A percentile compares a stretch with the other conserved stretches of the same genome.
Evolutionary conservation across 2,888 invertebrate species (phyloP).

Genomic region (Phalangium opilio): DNA sequence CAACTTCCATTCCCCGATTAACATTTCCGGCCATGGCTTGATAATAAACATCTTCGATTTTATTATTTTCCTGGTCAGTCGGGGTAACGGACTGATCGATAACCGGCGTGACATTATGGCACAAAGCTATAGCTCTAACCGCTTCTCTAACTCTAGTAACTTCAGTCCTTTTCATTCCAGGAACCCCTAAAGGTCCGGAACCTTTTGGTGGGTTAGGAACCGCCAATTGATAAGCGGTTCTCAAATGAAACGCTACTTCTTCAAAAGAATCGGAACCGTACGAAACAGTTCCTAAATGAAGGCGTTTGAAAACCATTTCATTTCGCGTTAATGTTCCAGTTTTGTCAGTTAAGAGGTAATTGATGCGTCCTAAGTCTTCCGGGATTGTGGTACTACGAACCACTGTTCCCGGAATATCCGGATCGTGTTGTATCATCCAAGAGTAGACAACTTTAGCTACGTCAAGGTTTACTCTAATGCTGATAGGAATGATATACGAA

Average conservation of each 20-base stretch:
- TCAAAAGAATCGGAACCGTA: constrained; percentile 74
- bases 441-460: constrained; percentile 98
- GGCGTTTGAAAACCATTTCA: constrained; percentile 92
- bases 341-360: constrained; percentile 93
- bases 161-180: constrained; percentile 48
- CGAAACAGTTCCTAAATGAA: constrained; percentile 84
- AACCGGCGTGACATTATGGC: constrained; percentile 98
- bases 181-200: constrained; percentile 13
- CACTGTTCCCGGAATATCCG: constrained; percentile 80
- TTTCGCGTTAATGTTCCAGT: constrained; percentile 97
- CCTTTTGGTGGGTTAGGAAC: constrained; percentile 16
- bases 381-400: constrained; percentile 96
- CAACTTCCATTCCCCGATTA: background rate
- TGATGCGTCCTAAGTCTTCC: constrained; percentile 90
- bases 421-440: constrained; percentile 88
- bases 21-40: no score
- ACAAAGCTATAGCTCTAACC: constrained; percentile 84
- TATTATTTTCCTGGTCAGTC: constrained; percentile 1
- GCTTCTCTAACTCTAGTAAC: constrained; percentile 68
- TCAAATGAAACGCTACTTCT: constrained; percentile 43
- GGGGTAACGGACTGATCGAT: constrained; percentile 43
- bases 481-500: constrained; percentile 98
- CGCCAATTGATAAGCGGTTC: constrained; percentile 30
- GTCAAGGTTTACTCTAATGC: constrained; percentile 92
- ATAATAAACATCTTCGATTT: background rate